Base-by-base conservation (phyloP, 2,797 vertebrate genomes). In the Gambelia wislizenii region DNA sequence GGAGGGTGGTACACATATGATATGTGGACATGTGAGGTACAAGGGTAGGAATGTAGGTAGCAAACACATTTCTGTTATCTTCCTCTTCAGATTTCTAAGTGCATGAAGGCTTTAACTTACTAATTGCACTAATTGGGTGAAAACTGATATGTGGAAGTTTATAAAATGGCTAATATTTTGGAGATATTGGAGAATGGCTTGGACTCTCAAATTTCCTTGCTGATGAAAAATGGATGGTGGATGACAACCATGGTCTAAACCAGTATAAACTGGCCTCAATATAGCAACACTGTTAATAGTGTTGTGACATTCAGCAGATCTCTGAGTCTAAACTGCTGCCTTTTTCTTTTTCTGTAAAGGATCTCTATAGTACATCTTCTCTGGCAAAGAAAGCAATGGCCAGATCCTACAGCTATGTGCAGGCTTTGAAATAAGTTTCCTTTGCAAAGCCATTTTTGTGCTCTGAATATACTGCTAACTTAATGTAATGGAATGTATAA, bases 391-490 rank as follows among this genome's bases (percentile, higher is more conserved):
- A 87, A 87, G 42, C 42, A 61, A 13, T 61, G 36, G 25, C 39
- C 69, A 83, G 42, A 61, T 59, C 42, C 22, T 75, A 47, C 44
- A 72, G 88, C 25, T 12, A 83, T 89, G 0, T 0, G 42, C 80
- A 88, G 52, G 10, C 14, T 83, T 7, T 33, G 56, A 83, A 39
- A 8, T 49, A 36, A 88, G 14, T 79, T 25, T 39, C 84, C 88
- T 44, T 56, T 67, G n/a, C 82, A 92, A 89, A 91, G 22, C 4
- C 3, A 20, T 4, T 39, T 27, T 47, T 76, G 13, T 67, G 79
- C 47, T 74, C 16, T 83, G 75, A 85, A 86, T 54, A 80, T 6
- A 16, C 78, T 22, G 20, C 6, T 79, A 89, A 81, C 72, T 83
- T 72, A 83, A 54, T 82, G 27, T 83, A 59, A 64, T 83, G 87